Evolutionary conservation across 2,797 vertebrate genomes (phyloP).

Genomic region (Acanthornis magna): DNA sequence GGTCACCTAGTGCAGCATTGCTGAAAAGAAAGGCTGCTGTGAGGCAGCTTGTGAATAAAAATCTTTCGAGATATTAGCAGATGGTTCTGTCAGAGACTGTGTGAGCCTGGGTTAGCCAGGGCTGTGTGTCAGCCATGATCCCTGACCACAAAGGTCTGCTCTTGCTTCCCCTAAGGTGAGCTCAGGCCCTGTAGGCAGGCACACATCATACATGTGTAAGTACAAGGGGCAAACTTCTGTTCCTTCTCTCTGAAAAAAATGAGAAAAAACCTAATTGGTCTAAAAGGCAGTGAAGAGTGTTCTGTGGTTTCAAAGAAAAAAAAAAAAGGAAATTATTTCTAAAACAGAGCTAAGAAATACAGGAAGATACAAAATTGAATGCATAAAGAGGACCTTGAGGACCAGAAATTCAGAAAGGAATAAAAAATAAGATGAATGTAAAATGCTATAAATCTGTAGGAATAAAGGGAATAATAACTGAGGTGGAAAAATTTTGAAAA

Average conservation of each 20-base stretch:
- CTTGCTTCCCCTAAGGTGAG: not conserved
- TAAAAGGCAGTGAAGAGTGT: not conserved
- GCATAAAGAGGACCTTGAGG: not conserved
- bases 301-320: not conserved
- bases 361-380: not conserved
- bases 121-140: not conserved
- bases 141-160: not conserved
- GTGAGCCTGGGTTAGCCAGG: not conserved
- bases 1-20: not conserved
- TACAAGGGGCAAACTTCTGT: not conserved
- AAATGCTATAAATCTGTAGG: not conserved
- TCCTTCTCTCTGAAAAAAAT: not conserved
- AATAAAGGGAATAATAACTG: not conserved
- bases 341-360: not conserved
- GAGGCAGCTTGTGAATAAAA: not conserved
- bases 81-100: not conserved
- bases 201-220: not conserved
- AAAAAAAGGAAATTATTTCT: not conserved
- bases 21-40: not conserved
- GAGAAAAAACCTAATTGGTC: not conserved
- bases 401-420: not conserved
- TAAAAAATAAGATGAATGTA: not conserved
- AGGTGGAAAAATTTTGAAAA: not conserved
- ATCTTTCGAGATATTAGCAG: not conserved
- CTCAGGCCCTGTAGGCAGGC: not conserved